These are phyloP conservation scores for Drosophila meridiana DNA, from an alignment of 2,888 invertebrate species.

Conservation along the genomic window DNA sequence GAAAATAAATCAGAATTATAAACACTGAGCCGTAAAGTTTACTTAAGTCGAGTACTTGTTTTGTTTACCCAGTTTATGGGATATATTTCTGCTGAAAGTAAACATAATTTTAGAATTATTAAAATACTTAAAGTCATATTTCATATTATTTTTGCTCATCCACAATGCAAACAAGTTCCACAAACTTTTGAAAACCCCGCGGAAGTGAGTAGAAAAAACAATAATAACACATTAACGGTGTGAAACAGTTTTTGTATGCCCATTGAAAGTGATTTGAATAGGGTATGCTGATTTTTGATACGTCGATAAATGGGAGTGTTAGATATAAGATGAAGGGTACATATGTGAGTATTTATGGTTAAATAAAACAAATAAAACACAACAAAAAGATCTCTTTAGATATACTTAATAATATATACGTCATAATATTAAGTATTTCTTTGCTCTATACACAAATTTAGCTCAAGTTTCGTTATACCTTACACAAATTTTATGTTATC, in stretches of 20 bases:
- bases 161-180: conserved; percentile 38
- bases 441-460: too few species aligned
- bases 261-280: background rate
- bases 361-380: too few species aligned
- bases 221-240: conserved; percentile 43
- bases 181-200: conserved; percentile 52
- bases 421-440: too few species aligned
- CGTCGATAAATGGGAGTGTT: background rate
- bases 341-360: too few species aligned
- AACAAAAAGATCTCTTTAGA: too few species aligned
- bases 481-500: too few species aligned
- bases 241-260: conserved; percentile 49
- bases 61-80: background rate
- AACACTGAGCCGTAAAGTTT: background rate
- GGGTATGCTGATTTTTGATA: background rate
- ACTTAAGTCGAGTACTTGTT: background rate
- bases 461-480: too few species aligned
- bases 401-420: too few species aligned
- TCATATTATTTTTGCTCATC: conserved; percentile 6
- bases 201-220: conserved; percentile 58
- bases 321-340: background rate
- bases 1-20: background rate
- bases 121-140: conserved; percentile 6
- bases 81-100: background rate
- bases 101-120: conserved; percentile 5